These are phyloP conservation scores for Rotaria sp. DNA, from an alignment of 2,888 invertebrate genomes.

Conservation along the genomic window DNA sequence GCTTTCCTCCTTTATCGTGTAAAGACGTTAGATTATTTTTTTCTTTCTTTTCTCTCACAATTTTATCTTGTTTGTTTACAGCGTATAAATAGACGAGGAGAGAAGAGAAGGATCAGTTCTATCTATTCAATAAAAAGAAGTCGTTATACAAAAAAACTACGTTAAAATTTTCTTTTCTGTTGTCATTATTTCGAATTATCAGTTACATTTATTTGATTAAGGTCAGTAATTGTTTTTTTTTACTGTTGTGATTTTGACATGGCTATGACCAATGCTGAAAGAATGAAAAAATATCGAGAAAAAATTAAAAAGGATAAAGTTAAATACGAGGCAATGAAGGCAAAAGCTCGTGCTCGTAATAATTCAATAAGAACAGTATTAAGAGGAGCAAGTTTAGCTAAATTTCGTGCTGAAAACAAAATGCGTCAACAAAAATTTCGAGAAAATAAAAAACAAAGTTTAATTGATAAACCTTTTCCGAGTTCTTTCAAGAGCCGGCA, in stretches of 20 bases:
- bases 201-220: not conserved
- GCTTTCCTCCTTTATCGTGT: too few species aligned
- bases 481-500: not conserved
- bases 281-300: not conserved
- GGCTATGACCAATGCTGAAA: not conserved
- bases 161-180: too few species aligned
- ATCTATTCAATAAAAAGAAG: too few species aligned
- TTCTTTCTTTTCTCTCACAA: too few species aligned
- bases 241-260: not conserved
- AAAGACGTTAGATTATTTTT: too few species aligned
- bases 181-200: not conserved
- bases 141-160: too few species aligned
- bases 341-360: not conserved
- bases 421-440: not conserved
- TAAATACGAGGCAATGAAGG: not conserved
- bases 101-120: too few species aligned
- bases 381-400: not conserved
- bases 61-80: too few species aligned
- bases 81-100: too few species aligned
- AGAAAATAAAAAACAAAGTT: not conserved
- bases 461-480: not conserved
- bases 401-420: not conserved
- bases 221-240: not conserved
- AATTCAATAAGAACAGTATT: not conserved
- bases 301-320: not conserved